Evolutionary conservation across 1,140 invertebrate species (phyloP).

Genomic region (Medauroidea extradentata): DNA sequence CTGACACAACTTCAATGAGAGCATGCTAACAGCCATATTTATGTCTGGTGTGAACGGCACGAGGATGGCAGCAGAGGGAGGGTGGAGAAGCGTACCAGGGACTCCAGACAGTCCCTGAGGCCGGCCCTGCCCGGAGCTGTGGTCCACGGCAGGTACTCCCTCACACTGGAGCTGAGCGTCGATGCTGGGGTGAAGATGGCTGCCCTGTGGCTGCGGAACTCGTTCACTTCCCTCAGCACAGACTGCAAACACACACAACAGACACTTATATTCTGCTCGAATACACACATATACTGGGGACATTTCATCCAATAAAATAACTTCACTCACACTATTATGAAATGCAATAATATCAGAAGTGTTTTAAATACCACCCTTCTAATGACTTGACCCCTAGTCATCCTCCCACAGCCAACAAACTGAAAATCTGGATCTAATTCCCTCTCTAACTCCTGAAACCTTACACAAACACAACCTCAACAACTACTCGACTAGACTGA

Average conservation of each 20-base stretch:
- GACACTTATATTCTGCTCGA: conserved; percentile 13
- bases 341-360: not conserved
- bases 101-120: conserved; percentile 48
- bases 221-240: conserved; percentile 53
- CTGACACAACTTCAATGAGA: no score
- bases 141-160: conserved; percentile 64
- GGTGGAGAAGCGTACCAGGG: conserved; percentile 48
- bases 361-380: not conserved
- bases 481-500: no score
- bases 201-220: conserved; percentile 53
- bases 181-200: conserved; percentile 46
- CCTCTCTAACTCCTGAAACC: no score
- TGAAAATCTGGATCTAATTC: no score
- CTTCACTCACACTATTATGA: not conserved
- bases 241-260: conserved; percentile 36
- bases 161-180: conserved; percentile 32
- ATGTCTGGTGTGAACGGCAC: no score
- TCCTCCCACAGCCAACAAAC: no score
- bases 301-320: no score
- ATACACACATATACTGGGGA: no score
- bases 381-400: no score
- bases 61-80: no score
- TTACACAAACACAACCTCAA: no score
- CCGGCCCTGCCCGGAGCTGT: conserved; percentile 49
- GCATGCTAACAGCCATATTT: no score